Conservation (phyloP, 64 coral and sea anemone genomes). For the Porites lutea region DNA sequence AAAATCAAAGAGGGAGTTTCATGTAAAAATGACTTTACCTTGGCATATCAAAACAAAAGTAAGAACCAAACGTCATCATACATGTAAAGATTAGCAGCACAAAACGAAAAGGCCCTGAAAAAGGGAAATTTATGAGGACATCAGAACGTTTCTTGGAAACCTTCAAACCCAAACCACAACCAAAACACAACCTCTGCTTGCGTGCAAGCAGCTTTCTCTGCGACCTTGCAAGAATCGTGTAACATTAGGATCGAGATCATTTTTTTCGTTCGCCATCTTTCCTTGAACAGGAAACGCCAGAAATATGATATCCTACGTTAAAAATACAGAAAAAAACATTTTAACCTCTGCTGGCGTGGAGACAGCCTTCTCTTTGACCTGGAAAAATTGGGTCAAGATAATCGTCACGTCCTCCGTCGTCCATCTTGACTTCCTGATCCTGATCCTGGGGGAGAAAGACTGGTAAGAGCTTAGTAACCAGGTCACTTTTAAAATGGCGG, state of each 20-base stretch:
- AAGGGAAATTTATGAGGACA: not conserved
- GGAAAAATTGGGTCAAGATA: slow-evolving; percentile 3
- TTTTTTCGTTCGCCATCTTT: too few relatives aligned
- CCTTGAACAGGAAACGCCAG: too few relatives aligned
- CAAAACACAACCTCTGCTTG: slow-evolving; percentile 3
- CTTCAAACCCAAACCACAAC: not conserved
- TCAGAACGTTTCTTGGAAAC: not conserved
- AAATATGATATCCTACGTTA: too few relatives aligned
- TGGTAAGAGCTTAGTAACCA: not conserved
- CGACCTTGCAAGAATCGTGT: not conserved
- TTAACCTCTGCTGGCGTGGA: slow-evolving; percentile 30
- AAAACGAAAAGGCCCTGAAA: slow-evolving; percentile 75
- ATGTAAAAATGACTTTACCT: slow-evolving; percentile 39
- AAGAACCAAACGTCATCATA: slow-evolving; percentile 88
- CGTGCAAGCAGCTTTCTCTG: slow-evolving; percentile 9
- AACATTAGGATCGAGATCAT: too few relatives aligned
- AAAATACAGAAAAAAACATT: too few relatives aligned
- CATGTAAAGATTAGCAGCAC: slow-evolving; percentile 87
- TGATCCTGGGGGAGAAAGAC: not conserved
- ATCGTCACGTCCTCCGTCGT: not conserved
- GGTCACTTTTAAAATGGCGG: not conserved
- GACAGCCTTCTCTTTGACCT: not conserved
- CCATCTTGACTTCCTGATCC: not conserved
- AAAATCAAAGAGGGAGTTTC: too few relatives aligned
- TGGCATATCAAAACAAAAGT: slow-evolving; percentile 97